A percentile compares a stretch with the other conserved stretches of the same genome.
Evolutionary conservation across 53 echinoderm and acorn worm genomes (phyloP).

Genomic region (Luidia sarsii): DNA sequence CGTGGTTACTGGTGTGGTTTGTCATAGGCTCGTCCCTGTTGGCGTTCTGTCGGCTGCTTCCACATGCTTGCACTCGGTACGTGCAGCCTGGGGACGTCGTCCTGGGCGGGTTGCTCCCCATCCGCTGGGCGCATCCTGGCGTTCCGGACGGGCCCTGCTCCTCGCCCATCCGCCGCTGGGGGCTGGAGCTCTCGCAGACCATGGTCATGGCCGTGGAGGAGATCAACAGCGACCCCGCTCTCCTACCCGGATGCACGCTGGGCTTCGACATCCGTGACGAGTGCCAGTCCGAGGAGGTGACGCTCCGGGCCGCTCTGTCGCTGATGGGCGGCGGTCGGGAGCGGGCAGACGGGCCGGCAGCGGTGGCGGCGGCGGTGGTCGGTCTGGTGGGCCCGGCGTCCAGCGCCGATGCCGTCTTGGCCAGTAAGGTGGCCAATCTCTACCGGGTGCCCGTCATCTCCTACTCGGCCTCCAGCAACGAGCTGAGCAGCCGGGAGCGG

Average conservation of each 20-base stretch:
- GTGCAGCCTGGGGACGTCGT: neutral
- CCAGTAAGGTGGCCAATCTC: constrained; percentile 4
- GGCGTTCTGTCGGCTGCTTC: no score
- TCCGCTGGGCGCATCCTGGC: neutral
- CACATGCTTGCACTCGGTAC: no score
- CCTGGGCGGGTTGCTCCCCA: neutral
- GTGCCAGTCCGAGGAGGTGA: neutral
- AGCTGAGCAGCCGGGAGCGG: constrained; percentile 11
- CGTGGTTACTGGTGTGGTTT: no score
- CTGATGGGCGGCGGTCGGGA: neutral
- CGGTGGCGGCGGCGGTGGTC: neutral
- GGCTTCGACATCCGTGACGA: neutral
- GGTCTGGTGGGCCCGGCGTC: constrained; percentile 1
- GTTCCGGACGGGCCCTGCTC: neutral
- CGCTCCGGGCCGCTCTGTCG: neutral
- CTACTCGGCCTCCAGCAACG: constrained; percentile 13
- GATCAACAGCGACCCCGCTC: neutral
- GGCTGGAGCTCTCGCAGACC: neutral
- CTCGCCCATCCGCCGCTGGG: neutral
- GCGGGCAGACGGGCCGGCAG: neutral
- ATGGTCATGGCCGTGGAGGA: neutral
- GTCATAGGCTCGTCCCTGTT: no score
- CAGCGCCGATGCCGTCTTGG: neutral
- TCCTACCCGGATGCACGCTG: neutral
- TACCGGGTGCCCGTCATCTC: constrained; percentile 5